Evolutionary conservation across 2,888 invertebrate genomes (phyloP), one percentile per base, ranked within the genome.

Genomic region (Lymantria dispar): DNA sequence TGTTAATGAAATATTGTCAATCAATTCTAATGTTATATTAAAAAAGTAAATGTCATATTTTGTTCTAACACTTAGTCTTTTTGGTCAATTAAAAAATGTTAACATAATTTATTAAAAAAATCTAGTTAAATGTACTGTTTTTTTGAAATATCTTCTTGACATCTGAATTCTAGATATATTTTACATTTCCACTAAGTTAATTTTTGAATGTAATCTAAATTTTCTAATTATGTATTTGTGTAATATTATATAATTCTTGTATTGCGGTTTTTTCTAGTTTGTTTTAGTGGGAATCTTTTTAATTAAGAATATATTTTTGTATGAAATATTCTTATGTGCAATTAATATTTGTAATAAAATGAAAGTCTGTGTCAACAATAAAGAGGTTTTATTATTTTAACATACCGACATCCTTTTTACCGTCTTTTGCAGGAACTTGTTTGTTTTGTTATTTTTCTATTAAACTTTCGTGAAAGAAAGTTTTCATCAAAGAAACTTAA

Each of bases 231-330:
- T 55, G 58, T 47, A 58, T 64, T 63, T 62, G 52, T 67, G 57
- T 61, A 59, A 60, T 59, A 51, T 52, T 22, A 5, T 22, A 22
- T 22, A 22, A 22, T 22, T 58, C 74, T 71, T 76, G 63, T 79
- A 72, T 78, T 74, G 66, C 76, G 72, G 73, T 83, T 85, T 22
- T 22, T 87, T 88, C 65, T 83, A 86, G 71, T 85, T 85, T 85
- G 77, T 86, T 88, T 88, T 89, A 84, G 73, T 83, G 80, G 78
- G 78, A 81, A 80, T 80, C 68, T 83, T 88, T 90, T 87, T 85
- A 87, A 85, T 86, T 90, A 85, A 85, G 84, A 84, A 83, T 85
- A 86, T 91, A 91, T 91, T 91, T 91, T 91, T 91, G 85, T 91
- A 91, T 87, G 85, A 79, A 84, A 85, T 77, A 78, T 87, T 85